phyloP scores from a whole-genome alignment of 2,797 vertebrate genomes.

The Gallinago stenura region DNA sequence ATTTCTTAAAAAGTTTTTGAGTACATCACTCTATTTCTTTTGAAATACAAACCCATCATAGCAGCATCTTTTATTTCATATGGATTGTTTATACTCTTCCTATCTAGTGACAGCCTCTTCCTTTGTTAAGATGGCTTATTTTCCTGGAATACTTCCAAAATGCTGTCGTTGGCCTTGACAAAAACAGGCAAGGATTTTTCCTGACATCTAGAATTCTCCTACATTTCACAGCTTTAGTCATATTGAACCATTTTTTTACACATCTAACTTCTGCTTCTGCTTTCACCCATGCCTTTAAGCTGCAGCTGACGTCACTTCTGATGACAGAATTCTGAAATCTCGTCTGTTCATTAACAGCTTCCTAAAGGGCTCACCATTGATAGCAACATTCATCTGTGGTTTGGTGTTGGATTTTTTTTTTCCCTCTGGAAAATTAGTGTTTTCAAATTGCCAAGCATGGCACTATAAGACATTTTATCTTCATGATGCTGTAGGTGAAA shows the following conservation, averaged over 20 bases:
- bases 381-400: neutral
- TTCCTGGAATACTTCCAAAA: neutral
- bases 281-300: neutral
- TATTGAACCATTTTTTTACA: neutral
- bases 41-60: neutral
- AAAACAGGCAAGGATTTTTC: neutral
- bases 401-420: neutral
- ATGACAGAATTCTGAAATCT: neutral
- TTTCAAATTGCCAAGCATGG: neutral
- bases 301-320: neutral
- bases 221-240: neutral
- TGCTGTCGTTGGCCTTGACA: neutral
- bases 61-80: neutral
- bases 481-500: neutral
- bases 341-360: neutral
- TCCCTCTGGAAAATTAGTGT: neutral
- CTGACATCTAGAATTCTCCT: neutral
- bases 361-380: neutral
- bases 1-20: neutral
- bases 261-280: neutral
- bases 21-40: neutral
- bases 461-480: neutral
- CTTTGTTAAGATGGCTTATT: neutral
- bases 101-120: neutral
- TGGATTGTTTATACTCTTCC: neutral